Conservation (phyloP, 2,888 invertebrate species). For the Tetragonisca angustula region DNA sequence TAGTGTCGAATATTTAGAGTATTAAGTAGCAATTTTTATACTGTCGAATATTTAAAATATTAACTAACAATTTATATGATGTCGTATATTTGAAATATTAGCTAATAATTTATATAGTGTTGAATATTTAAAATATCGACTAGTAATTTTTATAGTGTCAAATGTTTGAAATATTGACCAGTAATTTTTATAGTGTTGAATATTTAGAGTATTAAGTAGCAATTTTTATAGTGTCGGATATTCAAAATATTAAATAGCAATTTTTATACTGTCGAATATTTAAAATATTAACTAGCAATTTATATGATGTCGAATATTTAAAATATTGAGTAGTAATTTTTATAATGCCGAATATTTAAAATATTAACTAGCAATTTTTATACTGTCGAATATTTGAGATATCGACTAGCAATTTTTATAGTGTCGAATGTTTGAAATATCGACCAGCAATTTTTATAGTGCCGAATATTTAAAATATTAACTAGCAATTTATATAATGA, state of each 20-base stretch:
- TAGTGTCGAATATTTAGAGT: neutral
- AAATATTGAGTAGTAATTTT: neutral
- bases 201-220: neutral
- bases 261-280: too few relatives aligned
- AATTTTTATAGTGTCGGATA: too few relatives aligned
- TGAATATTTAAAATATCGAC: too few relatives aligned
- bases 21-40: neutral
- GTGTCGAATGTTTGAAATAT: neutral
- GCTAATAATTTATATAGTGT: too few relatives aligned
- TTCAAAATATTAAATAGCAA: too few relatives aligned
- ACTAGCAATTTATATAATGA: neutral
- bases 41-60: too few relatives aligned
- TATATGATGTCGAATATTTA: neutral
- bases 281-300: too few relatives aligned
- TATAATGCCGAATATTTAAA: neutral
- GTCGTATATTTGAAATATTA: too few relatives aligned
- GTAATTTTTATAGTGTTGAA: neutral
- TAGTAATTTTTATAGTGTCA: neutral
- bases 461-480: neutral
- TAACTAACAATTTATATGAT: too few relatives aligned
- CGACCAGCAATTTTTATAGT: neutral
- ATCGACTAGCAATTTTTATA: too few relatives aligned
- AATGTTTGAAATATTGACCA: neutral
- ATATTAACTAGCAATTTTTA: neutral
- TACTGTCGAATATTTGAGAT: too few relatives aligned